Percentiles rank a stretch among this genome's conserved stretches.
These are phyloP conservation scores for Gymnarchus niloticus DNA, from an alignment of 2,113 vertebrate genomes.

Conservation along the genomic window DNA sequence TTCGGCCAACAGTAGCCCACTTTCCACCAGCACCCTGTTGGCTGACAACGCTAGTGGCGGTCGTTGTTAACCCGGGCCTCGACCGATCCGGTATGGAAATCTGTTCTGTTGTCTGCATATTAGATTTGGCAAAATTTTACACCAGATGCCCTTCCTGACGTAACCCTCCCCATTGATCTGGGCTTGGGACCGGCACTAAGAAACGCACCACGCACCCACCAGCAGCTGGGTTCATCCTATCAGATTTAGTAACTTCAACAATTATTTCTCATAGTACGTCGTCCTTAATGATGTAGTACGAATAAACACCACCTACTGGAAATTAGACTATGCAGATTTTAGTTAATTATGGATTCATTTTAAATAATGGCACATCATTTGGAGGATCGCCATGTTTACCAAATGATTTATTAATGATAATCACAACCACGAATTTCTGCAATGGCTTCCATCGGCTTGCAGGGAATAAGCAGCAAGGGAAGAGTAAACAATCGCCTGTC, in stretches of 20 bases:
- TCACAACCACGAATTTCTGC: not conserved
- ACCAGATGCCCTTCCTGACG: too few species aligned
- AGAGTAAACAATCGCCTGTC: not conserved
- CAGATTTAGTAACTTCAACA: not conserved
- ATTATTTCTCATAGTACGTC: not conserved
- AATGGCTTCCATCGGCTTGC: not conserved
- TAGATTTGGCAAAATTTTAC: too few species aligned
- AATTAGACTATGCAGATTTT: not conserved
- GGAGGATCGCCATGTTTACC: not conserved
- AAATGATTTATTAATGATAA: not conserved
- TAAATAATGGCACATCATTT: not conserved
- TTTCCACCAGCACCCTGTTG: too few species aligned
- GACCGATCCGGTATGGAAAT: too few species aligned
- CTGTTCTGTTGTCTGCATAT: too few species aligned
- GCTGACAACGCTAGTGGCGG: too few species aligned
- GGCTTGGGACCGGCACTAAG: too few species aligned
- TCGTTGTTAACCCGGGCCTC: too few species aligned
- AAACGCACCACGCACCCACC: too few species aligned
- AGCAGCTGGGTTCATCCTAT: too few species aligned
- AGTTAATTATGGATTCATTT: not conserved
- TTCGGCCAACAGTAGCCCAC: too few species aligned
- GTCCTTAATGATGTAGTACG: not conserved
- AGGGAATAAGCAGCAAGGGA: not conserved
- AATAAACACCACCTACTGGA: not conserved
- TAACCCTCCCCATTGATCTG: too few species aligned